Conservation (phyloP, 2,797 vertebrate species). For the Thaleichthys pacificus region DNA sequence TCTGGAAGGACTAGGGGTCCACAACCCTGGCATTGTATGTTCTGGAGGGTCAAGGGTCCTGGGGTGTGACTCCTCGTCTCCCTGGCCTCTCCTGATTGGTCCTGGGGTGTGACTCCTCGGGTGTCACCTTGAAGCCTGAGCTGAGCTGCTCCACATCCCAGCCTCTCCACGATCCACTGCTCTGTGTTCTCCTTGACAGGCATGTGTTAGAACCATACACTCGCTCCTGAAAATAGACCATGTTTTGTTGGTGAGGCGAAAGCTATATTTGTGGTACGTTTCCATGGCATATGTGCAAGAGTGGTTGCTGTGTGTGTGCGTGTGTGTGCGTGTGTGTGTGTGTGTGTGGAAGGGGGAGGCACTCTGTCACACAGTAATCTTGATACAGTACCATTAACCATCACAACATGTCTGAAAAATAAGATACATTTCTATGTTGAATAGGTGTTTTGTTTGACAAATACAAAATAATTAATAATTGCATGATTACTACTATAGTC, state of each 20-base stretch:
- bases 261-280: constrained; percentile 34
- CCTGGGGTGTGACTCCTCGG: too few relatives aligned
- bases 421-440: too few relatives aligned
- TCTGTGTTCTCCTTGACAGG: background rate
- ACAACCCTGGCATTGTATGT: background rate
- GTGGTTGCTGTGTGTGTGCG: background rate
- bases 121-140: background rate
- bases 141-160: background rate
- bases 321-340: constrained; percentile 12
- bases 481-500: too few relatives aligned
- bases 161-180: background rate
- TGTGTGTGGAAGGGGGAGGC: constrained; percentile 39
- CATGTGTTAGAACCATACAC: background rate
- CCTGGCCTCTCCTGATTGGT: background rate
- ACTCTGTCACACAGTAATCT: too few relatives aligned
- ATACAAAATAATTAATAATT: too few relatives aligned
- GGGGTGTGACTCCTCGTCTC: background rate
- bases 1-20: background rate
- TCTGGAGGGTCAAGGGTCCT: background rate
- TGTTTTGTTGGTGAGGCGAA: background rate
- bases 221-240: constrained; percentile 22
- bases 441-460: too few relatives aligned
- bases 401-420: too few relatives aligned
- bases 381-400: too few relatives aligned
- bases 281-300: background rate